Evolutionary conservation across 2,797 vertebrate genomes (phyloP).

Genomic region (Protosalanx chinensis): DNA sequence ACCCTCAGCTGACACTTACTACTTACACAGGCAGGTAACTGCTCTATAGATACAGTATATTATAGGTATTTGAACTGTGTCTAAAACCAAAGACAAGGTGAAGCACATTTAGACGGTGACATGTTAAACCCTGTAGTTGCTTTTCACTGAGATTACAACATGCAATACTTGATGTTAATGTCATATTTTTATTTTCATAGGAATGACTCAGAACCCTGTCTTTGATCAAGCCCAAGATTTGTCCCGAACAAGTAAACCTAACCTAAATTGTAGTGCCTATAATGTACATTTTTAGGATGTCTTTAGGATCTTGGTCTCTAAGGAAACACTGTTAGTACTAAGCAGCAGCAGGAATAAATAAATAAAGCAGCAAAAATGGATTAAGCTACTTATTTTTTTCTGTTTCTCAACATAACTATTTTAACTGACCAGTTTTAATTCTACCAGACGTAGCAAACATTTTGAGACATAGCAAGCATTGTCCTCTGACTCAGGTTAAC

Average conservation of each 20-base stretch:
- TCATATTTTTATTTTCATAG: background rate
- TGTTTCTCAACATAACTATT: no score
- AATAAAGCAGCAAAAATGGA: background rate
- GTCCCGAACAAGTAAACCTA: background rate
- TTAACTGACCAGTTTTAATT: no score
- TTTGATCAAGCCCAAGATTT: background rate
- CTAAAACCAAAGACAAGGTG: background rate
- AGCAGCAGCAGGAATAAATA: conserved; percentile 2
- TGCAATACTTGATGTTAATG: background rate
- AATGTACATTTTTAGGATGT: background rate
- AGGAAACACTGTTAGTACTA: background rate
- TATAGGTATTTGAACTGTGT: no score
- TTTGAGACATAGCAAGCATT: no score
- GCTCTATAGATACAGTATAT: no score
- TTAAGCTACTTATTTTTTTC: conserved; percentile 13
- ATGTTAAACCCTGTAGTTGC: conserved; percentile 48
- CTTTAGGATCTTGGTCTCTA: background rate
- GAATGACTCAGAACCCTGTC: background rate
- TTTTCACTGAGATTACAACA: conserved; percentile 33
- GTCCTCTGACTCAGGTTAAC: no score
- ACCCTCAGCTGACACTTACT: background rate
- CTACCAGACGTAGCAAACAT: no score
- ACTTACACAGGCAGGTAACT: no score
- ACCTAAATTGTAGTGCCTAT: background rate
- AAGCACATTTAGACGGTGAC: background rate